Conservation (phyloP, 2,888 invertebrate species). For the Leptopilina syphax region DNA sequence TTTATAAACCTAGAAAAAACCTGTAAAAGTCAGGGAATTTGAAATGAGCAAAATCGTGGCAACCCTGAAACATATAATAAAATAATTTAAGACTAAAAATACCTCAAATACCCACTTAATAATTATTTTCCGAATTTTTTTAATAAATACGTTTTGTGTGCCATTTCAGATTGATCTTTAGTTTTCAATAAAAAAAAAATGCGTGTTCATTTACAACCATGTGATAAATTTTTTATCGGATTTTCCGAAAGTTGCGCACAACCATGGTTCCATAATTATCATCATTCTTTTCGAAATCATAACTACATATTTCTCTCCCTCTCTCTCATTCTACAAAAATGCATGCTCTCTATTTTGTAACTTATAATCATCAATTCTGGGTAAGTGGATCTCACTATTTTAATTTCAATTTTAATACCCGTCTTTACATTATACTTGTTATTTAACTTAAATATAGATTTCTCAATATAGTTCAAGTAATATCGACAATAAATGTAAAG, state of each 20-base stretch:
- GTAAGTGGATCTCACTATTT: slow-evolving; percentile 28
- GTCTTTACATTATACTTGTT: slow-evolving; percentile 18
- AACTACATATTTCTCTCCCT: slow-evolving; percentile 2
- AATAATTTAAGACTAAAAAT: neutral
- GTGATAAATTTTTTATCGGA: slow-evolving; percentile 27
- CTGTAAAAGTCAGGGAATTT: no score
- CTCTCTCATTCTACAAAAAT: neutral
- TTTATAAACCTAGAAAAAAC: no score
- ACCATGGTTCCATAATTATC: neutral
- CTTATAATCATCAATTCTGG: slow-evolving; percentile 18
- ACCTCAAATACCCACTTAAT: neutral
- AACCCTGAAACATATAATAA: no score
- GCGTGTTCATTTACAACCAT: neutral
- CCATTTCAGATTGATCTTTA: slow-evolving; percentile 31
- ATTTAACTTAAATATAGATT: slow-evolving; percentile 22
- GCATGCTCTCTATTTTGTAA: slow-evolving; percentile 12
- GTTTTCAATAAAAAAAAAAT: neutral
- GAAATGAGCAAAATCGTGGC: no score
- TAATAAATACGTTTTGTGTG: neutral
- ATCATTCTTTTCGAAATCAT: slow-evolving; percentile 1
- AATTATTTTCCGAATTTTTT: neutral
- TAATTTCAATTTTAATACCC: neutral
- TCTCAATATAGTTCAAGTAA: neutral
- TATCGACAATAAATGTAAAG: slow-evolving; percentile 29
- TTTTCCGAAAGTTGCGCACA: slow-evolving; percentile 20